Percentiles rank a stretch among this genome's conserved stretches.
phyloP scores from a whole-genome alignment of 2,888 invertebrate species.

The Drosophila sordidula region DNA sequence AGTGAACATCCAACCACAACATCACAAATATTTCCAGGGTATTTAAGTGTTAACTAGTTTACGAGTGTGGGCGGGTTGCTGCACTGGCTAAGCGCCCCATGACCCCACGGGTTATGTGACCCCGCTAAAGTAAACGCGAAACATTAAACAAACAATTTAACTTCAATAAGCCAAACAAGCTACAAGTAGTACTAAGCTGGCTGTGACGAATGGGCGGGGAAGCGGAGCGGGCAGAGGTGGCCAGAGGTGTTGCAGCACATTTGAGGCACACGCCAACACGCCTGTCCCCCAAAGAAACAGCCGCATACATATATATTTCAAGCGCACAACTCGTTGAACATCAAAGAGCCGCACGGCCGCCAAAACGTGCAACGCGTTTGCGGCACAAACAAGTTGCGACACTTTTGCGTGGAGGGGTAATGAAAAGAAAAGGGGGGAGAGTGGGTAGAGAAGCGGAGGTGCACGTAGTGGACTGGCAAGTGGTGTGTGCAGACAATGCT shows the following conservation, averaged over 20 bases:
- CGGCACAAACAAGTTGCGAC: slow-evolving; percentile 68
- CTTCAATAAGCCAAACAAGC: slow-evolving; percentile 60
- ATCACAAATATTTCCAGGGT: neutral
- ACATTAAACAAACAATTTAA: slow-evolving; percentile 69
- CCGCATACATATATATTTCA: slow-evolving; percentile 15
- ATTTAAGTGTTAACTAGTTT: neutral
- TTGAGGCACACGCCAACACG: slow-evolving; percentile 57
- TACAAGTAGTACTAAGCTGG: slow-evolving; percentile 11
- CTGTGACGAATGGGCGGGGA: neutral
- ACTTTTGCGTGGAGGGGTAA: slow-evolving; percentile 39
- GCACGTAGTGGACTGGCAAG: slow-evolving; percentile 1
- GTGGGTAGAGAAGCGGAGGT: neutral
- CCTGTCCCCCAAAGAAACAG: slow-evolving; percentile 26
- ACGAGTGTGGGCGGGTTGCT: slow-evolving; percentile 27
- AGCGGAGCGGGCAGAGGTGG: neutral
- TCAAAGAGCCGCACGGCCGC: slow-evolving; percentile 61
- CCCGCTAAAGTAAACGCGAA: slow-evolving; percentile 27
- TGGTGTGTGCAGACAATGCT: slow-evolving; percentile 9
- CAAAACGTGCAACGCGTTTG: slow-evolving; percentile 57
- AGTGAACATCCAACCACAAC: neutral
- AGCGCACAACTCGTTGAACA: slow-evolving; percentile 70
- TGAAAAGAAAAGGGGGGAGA: neutral
- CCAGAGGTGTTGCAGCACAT: neutral
- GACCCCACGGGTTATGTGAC: slow-evolving; percentile 25
- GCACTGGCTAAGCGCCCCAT: slow-evolving; percentile 1